These are phyloP conservation scores for Muscidifurax raptorellus DNA, from an alignment of 1,140 invertebrate species.

Conservation along the genomic window DNA sequence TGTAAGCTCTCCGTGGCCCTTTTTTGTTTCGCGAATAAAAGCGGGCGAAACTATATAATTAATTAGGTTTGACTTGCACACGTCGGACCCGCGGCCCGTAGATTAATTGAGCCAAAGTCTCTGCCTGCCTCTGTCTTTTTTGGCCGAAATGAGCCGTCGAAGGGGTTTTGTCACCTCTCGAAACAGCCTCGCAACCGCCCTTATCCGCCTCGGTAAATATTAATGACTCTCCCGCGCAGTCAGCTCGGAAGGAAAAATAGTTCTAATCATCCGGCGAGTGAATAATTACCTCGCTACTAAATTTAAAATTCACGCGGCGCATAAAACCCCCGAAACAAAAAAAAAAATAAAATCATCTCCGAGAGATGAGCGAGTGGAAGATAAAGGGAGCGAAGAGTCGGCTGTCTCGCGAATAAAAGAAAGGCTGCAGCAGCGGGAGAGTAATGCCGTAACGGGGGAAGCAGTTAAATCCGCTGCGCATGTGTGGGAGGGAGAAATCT, in stretches of 20 bases:
- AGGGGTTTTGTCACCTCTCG: slow-evolving; percentile 73
- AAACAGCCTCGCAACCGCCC: slow-evolving; percentile 47
- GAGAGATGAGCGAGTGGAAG: slow-evolving; percentile 51
- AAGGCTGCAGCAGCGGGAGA: slow-evolving; percentile 64
- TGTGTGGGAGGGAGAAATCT: slow-evolving; percentile 57
- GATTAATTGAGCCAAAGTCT: slow-evolving; percentile 74
- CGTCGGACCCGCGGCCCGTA: slow-evolving; percentile 60
- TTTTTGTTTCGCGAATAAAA: slow-evolving; percentile 39
- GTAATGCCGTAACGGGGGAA: slow-evolving; percentile 69
- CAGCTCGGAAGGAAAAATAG: not conserved
- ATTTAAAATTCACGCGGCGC: slow-evolving; percentile 2
- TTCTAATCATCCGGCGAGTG: slow-evolving; percentile 3
- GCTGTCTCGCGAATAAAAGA: slow-evolving; percentile 68
- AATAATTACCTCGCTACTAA: not conserved
- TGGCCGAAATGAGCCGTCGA: slow-evolving; percentile 56
- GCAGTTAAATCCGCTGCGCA: slow-evolving; percentile 75
- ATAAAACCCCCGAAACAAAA: not conserved
- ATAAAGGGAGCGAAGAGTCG: slow-evolving; percentile 56
- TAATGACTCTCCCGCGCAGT: not conserved
- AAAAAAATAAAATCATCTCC: not conserved
- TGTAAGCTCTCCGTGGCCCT: too few relatives aligned
- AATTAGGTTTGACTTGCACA: slow-evolving; percentile 74
- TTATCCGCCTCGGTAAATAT: slow-evolving; percentile 19
- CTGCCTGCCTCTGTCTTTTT: slow-evolving; percentile 60
- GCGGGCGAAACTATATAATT: slow-evolving; percentile 64